phyloP scores from a whole-genome alignment of 2,888 invertebrate species.

The Calliphora vomitoria region DNA sequence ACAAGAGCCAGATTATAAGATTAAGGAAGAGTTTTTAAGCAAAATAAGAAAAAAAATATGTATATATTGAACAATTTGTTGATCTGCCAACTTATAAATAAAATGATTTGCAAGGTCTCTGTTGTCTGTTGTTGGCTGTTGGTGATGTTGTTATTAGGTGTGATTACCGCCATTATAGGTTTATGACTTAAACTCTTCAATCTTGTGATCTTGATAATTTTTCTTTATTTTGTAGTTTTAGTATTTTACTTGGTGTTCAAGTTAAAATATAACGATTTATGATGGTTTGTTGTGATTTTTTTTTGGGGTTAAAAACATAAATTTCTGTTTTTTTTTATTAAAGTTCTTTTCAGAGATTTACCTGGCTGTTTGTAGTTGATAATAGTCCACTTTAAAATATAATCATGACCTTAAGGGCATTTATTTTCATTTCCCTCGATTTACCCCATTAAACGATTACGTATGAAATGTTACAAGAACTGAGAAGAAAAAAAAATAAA shows the following conservation, averaged over 20 bases:
- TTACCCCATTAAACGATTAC: constrained; percentile 46
- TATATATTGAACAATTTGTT: constrained; percentile 84
- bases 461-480: constrained; percentile 38
- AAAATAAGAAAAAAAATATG: constrained; percentile 5
- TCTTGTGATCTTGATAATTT: constrained; percentile 63
- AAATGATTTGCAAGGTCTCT: constrained; percentile 78
- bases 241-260: not conserved
- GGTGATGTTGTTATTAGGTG: constrained; percentile 82
- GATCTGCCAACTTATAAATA: constrained; percentile 84
- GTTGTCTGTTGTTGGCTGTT: constrained; percentile 57
- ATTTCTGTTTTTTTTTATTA: constrained; percentile 48
- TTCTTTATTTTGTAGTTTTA: constrained; percentile 30
- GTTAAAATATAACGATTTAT: constrained; percentile 63
- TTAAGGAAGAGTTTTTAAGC: constrained; percentile 18
- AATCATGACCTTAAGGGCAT: constrained; percentile 71
- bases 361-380: constrained; percentile 62
- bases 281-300: constrained; percentile 46
- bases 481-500: too few relatives aligned
- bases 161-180: constrained; percentile 78
- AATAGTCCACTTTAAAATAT: constrained; percentile 70
- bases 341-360: not conserved
- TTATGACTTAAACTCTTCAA: constrained; percentile 77
- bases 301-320: constrained; percentile 58
- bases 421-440: constrained; percentile 67
- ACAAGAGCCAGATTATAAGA: constrained; percentile 8